phyloP scores from a whole-genome alignment of 92 coral and sea anemone species.

The Chrysogorgia sp. region DNA sequence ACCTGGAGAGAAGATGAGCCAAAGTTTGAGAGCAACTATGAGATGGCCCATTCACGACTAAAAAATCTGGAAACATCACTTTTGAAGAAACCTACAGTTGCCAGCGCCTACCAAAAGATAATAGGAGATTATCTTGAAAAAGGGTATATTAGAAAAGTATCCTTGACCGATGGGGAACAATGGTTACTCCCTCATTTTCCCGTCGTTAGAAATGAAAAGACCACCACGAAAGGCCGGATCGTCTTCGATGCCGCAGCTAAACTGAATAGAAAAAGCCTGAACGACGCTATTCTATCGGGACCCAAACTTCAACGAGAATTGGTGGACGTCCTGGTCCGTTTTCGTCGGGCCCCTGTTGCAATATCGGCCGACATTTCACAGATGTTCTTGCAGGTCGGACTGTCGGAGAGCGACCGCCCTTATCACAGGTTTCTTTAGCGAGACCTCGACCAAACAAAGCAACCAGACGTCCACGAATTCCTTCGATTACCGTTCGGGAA shows the following conservation, averaged over 20 bases:
- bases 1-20: slow-evolving; percentile 59
- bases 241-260: slow-evolving; percentile 59
- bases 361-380: slow-evolving; percentile 57
- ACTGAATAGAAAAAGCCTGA: slow-evolving; percentile 37
- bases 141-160: slow-evolving; percentile 46
- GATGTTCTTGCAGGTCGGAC: slow-evolving; percentile 55
- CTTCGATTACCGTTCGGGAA: slow-evolving; percentile 19
- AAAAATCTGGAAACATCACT: slow-evolving; percentile 32
- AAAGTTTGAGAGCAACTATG: slow-evolving; percentile 51
- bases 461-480: slow-evolving; percentile 39
- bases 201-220: slow-evolving; percentile 49
- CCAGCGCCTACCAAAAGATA: slow-evolving; percentile 38
- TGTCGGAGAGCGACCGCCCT: slow-evolving; percentile 52
- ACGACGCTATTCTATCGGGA: slow-evolving; percentile 58
- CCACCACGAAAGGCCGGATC: slow-evolving; percentile 60
- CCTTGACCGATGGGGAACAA: slow-evolving; percentile 26
- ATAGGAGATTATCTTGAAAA: slow-evolving; percentile 44
- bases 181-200: slow-evolving; percentile 68
- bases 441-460: slow-evolving; percentile 33
- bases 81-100: slow-evolving; percentile 32
- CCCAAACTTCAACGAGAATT: slow-evolving; percentile 57
- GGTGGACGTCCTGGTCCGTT: slow-evolving; percentile 42
- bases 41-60: slow-evolving; percentile 39
- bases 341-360: slow-evolving; percentile 55
- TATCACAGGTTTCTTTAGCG: slow-evolving; percentile 62